Evolutionary conservation across 2,888 invertebrate species (phyloP).

Genomic region (Watsonalla binaria): DNA sequence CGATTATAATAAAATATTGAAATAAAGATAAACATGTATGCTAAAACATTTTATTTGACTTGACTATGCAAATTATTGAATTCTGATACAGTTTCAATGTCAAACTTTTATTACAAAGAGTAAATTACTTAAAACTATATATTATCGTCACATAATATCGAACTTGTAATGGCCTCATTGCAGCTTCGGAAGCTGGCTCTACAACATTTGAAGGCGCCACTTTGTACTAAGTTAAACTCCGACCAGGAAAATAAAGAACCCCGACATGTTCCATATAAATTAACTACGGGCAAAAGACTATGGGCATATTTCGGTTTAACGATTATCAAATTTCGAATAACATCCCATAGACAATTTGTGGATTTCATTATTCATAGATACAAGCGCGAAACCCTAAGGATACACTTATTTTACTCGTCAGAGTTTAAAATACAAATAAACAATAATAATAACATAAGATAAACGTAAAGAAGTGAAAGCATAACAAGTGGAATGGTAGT

Average conservation of each 20-base stretch:
- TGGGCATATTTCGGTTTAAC: too few species aligned
- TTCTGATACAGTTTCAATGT: slow-evolving; percentile 59
- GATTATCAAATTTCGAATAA: too few species aligned
- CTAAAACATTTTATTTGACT: slow-evolving; percentile 76
- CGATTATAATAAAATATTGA: not conserved
- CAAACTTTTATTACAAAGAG: slow-evolving; percentile 56
- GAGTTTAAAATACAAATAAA: slow-evolving; percentile 43
- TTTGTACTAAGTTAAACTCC: slow-evolving; percentile 59
- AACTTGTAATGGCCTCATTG: slow-evolving; percentile 70
- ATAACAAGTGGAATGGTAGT: slow-evolving; percentile 68
- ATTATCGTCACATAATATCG: slow-evolving; percentile 55
- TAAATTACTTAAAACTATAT: slow-evolving; percentile 56
- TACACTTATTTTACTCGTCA: not conserved
- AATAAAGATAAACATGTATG: slow-evolving; percentile 24
- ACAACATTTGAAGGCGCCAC: slow-evolving; percentile 49
- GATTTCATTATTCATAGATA: too few species aligned
- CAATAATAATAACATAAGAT: slow-evolving; percentile 40
- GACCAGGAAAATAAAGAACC: not conserved
- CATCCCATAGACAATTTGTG: too few species aligned
- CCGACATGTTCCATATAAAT: not conserved
- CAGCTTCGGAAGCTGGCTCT: slow-evolving; percentile 56
- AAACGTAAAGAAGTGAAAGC: slow-evolving; percentile 52
- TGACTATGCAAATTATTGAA: slow-evolving; percentile 64
- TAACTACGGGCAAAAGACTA: too few species aligned
- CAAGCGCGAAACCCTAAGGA: too few species aligned